Percentiles rank a stretch among this genome's conserved stretches.
phyloP scores from a whole-genome alignment of 2,113 vertebrate genomes.

The Callipepla squamata region DNA sequence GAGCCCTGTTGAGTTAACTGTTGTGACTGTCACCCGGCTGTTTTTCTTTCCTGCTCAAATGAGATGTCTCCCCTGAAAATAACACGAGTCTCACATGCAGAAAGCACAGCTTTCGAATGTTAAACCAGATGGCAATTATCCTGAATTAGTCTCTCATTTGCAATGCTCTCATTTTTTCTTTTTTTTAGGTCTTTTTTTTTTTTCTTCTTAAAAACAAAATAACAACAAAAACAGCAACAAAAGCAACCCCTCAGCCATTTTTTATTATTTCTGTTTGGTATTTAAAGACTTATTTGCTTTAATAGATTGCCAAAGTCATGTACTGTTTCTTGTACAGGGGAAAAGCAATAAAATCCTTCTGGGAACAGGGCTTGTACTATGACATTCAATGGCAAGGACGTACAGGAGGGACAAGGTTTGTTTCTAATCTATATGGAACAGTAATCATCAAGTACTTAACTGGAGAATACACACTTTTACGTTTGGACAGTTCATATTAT shows the following conservation, averaged over 20 bases:
- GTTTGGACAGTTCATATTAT: not conserved
- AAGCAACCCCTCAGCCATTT: not conserved
- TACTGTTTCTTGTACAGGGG: rapidly evolving
- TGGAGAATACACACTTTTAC: not conserved
- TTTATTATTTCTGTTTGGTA: not conserved
- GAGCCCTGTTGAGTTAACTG: not conserved
- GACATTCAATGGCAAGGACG: not conserved
- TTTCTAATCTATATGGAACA: not conserved
- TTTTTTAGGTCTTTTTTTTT: not conserved
- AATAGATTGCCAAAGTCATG: not conserved
- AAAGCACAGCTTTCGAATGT: conserved; percentile 23
- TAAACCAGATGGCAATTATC: conserved; percentile 41
- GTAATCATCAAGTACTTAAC: rapidly evolving
- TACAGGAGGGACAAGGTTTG: not conserved
- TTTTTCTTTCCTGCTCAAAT: not conserved
- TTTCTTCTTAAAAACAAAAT: not conserved
- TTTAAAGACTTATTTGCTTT: not conserved
- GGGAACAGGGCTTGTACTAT: not conserved
- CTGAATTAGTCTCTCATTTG: conserved; percentile 12
- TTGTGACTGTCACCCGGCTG: conserved; percentile 14
- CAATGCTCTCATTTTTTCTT: not conserved
- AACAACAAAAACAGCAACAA: not conserved
- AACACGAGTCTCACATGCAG: not conserved
- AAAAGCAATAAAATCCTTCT: not conserved
- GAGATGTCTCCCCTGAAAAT: conserved; percentile 31